phyloP scores from a whole-genome alignment of 2,113 vertebrate species.

The Sardina pilchardus region DNA sequence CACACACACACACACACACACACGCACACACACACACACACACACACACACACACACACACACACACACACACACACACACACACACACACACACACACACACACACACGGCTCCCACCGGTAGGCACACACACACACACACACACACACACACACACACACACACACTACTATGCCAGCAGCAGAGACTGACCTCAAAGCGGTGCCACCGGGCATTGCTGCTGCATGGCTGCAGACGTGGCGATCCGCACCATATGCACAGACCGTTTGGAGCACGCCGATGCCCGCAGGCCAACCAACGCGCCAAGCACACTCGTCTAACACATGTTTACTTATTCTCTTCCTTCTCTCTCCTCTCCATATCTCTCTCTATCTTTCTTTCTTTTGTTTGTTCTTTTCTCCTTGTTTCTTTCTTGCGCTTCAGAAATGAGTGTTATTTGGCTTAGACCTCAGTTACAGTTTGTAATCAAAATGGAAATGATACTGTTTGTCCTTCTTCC shows the following conservation, averaged over 20 bases:
- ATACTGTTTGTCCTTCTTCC: no score
- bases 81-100: not conserved
- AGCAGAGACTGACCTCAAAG: not conserved
- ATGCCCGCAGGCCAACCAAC: not conserved
- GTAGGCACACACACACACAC: no score
- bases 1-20: no score
- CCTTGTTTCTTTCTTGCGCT: constrained; percentile 63
- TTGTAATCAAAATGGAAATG: no score
- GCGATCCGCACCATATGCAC: not conserved
- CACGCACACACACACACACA: not conserved
- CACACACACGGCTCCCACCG: no score
- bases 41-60: not conserved
- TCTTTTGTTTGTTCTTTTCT: no score
- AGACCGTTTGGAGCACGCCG: not conserved
- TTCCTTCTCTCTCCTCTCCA: not conserved
- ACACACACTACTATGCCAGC: not conserved
- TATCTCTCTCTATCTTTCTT: constrained; percentile 26
- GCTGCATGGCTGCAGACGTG: not conserved
- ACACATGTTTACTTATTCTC: not conserved
- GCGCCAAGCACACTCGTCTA: not conserved
- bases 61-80: not conserved
- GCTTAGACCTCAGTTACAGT: not conserved
- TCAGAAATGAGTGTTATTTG: not conserved
- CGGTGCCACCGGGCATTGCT: not conserved
- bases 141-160: constrained; percentile 1